Conservation (phyloP, 1,140 invertebrate genomes). For the silkworm (Bombyx mori) region DNA sequence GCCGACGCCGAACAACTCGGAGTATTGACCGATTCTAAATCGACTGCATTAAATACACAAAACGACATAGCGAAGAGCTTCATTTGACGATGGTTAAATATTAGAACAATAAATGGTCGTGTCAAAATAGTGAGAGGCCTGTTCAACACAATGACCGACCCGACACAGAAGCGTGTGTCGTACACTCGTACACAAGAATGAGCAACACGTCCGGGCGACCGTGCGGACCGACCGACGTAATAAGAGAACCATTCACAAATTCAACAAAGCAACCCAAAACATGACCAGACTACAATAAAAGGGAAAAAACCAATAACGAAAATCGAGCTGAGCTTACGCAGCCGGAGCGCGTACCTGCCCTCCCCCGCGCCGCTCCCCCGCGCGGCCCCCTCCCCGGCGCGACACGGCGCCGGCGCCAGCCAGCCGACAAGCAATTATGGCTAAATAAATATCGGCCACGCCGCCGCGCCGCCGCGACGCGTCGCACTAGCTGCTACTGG, state of each 20-base stretch:
- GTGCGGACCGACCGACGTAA: conserved; percentile 15
- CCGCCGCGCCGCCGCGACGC: conserved; percentile 36
- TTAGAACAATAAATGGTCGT: too few species aligned
- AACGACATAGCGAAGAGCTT: too few species aligned
- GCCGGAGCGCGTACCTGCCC: conserved; percentile 44
- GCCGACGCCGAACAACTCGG: too few species aligned
- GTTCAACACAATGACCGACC: too few species aligned
- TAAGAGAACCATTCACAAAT: conserved; percentile 57
- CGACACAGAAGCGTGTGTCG: too few species aligned
- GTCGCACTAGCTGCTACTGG: conserved; percentile 3
- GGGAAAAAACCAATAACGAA: conserved; percentile 53
- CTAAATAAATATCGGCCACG: conserved; percentile 67
- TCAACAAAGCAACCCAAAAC: conserved; percentile 56
- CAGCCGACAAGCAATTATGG: conserved; percentile 65
- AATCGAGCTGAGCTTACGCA: conserved; percentile 51
- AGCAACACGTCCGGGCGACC: background rate
- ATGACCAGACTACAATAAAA: conserved; percentile 48
- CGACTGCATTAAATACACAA: too few species aligned
- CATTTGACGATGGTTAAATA: too few species aligned
- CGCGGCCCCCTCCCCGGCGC: conserved; percentile 30
- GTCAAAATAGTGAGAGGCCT: too few species aligned
- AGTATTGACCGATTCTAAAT: too few species aligned
- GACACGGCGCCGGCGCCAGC: conserved; percentile 60
- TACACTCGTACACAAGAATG: too few species aligned
- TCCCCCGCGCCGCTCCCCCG: conserved; percentile 26